Conservation (phyloP, 1,140 invertebrate species). For the Drosophila nebulosa region DNA sequence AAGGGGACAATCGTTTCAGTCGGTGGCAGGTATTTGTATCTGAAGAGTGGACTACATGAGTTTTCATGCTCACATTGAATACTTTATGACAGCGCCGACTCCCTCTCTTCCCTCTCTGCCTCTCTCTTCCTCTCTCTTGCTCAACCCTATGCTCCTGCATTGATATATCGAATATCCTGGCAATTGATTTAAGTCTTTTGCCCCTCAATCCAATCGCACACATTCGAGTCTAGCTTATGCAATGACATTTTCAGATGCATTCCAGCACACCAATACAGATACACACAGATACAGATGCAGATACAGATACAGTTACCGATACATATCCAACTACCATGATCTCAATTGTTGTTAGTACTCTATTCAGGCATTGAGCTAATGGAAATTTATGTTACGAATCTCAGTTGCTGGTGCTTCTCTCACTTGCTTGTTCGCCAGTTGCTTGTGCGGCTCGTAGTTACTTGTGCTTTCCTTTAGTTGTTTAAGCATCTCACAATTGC, state of each 20-base stretch:
- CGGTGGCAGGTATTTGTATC: slow-evolving; percentile 61
- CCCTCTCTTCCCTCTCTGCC: background rate
- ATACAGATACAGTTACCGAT: too few relatives aligned
- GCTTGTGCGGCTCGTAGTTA: too few relatives aligned
- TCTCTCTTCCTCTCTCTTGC: background rate
- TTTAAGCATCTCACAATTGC: too few relatives aligned
- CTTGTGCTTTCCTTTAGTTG: too few relatives aligned
- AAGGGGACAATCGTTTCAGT: slow-evolving; percentile 37
- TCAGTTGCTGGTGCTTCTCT: too few relatives aligned
- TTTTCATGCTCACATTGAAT: slow-evolving; percentile 71
- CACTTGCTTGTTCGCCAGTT: too few relatives aligned
- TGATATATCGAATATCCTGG: slow-evolving; percentile 68
- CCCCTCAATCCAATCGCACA: slow-evolving; percentile 1
- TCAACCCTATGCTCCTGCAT: slow-evolving; percentile 41
- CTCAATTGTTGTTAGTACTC: too few relatives aligned
- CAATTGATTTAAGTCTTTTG: slow-evolving; percentile 22
- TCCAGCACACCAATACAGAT: background rate
- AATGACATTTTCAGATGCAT: slow-evolving; percentile 29
- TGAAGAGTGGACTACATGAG: slow-evolving; percentile 41
- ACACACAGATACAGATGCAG: too few relatives aligned
- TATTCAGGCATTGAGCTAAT: too few relatives aligned
- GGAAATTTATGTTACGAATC: too few relatives aligned
- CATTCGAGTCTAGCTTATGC: slow-evolving; percentile 3
- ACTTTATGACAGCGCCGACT: slow-evolving; percentile 64
- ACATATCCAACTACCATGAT: too few relatives aligned